A percentile compares a stretch with the other conserved stretches of the same genome.
phyloP scores from a whole-genome alignment of 2,888 invertebrate species.

The Polyploca ridens region DNA sequence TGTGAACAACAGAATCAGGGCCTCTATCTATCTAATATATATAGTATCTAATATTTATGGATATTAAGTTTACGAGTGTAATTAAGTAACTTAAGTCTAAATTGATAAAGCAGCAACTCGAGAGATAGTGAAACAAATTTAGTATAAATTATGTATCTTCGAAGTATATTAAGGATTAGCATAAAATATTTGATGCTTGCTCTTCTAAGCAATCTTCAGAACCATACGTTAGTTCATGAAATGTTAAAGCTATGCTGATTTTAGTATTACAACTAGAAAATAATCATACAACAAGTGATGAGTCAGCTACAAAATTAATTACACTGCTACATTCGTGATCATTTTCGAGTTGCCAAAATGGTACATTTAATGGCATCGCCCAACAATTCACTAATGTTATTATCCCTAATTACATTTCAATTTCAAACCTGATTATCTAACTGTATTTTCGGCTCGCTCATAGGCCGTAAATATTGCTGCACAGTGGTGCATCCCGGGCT shows the following conservation, averaged over 20 bases:
- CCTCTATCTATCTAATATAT: too few relatives aligned
- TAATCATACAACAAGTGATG: too few relatives aligned
- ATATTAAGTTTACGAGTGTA: neutral
- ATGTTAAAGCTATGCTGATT: too few relatives aligned
- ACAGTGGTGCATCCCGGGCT: constrained; percentile 25
- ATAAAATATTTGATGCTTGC: too few relatives aligned
- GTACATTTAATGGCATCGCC: neutral
- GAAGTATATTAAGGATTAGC: too few relatives aligned
- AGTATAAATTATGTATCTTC: too few relatives aligned
- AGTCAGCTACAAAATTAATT: neutral
- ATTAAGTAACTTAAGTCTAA: neutral
- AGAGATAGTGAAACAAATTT: too few relatives aligned
- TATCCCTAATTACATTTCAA: constrained; percentile 24
- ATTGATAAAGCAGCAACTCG: neutral
- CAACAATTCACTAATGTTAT: constrained; percentile 5
- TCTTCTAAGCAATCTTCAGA: too few relatives aligned
- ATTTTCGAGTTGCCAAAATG: neutral
- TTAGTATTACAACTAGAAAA: too few relatives aligned
- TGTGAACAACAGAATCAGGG: too few relatives aligned
- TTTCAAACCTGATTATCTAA: constrained; percentile 27
- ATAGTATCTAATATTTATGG: neutral
- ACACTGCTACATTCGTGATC: neutral
- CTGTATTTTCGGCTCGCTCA: constrained; percentile 19
- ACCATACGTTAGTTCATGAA: too few relatives aligned
- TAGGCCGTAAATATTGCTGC: constrained; percentile 35